Evolutionary conservation across 2,888 invertebrate species (phyloP).

Genomic region (Argyresthia goedartella): DNA sequence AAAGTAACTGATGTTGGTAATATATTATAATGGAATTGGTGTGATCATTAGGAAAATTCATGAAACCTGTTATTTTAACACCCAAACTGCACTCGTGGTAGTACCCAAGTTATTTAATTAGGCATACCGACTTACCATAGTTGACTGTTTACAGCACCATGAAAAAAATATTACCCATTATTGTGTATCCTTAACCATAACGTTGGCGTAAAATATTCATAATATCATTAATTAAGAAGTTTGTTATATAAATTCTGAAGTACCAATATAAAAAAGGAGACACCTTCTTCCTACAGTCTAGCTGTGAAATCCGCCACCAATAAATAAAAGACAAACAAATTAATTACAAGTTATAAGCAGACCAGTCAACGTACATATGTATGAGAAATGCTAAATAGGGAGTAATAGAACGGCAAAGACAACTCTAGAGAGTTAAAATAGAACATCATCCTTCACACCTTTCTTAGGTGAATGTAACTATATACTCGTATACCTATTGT

Average conservation of each 20-base stretch:
- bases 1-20: no score
- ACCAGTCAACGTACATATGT: neutral
- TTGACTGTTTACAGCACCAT: conserved; percentile 62
- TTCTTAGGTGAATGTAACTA: no score
- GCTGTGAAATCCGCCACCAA: neutral
- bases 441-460: no score
- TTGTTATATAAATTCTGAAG: no score
- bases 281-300: neutral
- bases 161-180: conserved; percentile 42
- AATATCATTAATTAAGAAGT: no score
- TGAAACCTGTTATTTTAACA: neutral
- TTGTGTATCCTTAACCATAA: no score
- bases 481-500: no score
- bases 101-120: conserved; percentile 22
- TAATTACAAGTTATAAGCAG: conserved; percentile 2
- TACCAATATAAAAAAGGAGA: neutral
- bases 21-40: no score
- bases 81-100: conserved; percentile 13
- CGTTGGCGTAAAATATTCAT: no score
- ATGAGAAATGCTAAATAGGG: no score
- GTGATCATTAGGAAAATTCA: neutral
- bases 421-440: no score
- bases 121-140: conserved; percentile 53
- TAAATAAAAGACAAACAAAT: neutral
- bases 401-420: no score